Conservation (phyloP, 2,113 vertebrate species). For the Mus pahari region DNA sequence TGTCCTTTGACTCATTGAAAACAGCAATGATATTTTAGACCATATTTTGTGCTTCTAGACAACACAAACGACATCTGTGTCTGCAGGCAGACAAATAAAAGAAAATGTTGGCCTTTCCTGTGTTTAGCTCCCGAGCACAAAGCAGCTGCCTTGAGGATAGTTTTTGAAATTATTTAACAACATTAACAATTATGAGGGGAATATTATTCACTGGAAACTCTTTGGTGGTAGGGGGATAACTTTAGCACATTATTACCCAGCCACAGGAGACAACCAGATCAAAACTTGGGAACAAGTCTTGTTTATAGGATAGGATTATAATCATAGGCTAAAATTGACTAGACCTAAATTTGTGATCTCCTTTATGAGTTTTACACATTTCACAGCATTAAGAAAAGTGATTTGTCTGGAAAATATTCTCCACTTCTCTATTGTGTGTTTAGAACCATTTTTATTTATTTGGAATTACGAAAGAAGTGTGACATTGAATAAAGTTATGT, state of each 20-base stretch:
- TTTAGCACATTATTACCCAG: constrained; percentile 46
- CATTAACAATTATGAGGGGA: constrained; percentile 65
- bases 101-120: constrained; percentile 58
- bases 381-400: constrained; percentile 11
- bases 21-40: constrained; percentile 73
- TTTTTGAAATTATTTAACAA: constrained; percentile 79
- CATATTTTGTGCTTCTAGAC: constrained; percentile 60
- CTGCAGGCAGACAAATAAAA: constrained; percentile 72
- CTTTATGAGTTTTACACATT: constrained; percentile 28
- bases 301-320: constrained; percentile 50
- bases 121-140: constrained; percentile 65
- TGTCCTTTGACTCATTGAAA: constrained; percentile 65
- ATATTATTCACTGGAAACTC: constrained; percentile 73
- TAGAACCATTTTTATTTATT: constrained; percentile 62
- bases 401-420: constrained; percentile 54
- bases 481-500: constrained; percentile 38
- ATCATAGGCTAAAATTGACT: constrained; percentile 52
- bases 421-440: constrained; percentile 34
- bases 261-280: constrained; percentile 57
- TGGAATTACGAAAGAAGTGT: constrained; percentile 51
- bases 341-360: constrained; percentile 24
- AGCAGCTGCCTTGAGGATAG: constrained; percentile 68
- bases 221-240: constrained; percentile 18
- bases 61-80: constrained; percentile 79
- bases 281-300: constrained; percentile 56